A percentile compares a stretch with the other conserved stretches of the same genome.
Evolutionary conservation across 2,888 invertebrate genomes (phyloP).

Genomic region (Lasius platythorax): DNA sequence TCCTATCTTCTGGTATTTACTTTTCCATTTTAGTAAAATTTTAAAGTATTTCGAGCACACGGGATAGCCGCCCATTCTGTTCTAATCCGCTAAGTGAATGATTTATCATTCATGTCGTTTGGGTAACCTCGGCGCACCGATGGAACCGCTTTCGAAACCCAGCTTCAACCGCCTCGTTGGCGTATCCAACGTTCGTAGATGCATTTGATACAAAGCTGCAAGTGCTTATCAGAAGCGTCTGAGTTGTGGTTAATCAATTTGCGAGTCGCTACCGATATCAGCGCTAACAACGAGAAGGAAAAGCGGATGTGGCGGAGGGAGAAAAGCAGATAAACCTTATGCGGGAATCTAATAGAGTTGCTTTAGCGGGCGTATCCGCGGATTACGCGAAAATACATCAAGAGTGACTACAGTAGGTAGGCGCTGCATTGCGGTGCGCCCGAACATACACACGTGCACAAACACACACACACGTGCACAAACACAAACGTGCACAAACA

Average conservation of each 20-base stretch:
- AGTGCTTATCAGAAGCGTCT: constrained; percentile 50
- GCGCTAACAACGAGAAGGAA: constrained; percentile 53
- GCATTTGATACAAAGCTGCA: constrained; percentile 44
- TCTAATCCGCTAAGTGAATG: constrained; percentile 50
- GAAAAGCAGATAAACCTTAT: constrained; percentile 65
- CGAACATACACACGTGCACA: constrained; percentile 33
- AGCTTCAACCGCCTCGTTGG: constrained; percentile 12
- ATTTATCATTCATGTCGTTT: constrained; percentile 50
- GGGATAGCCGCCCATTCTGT: constrained; percentile 14
- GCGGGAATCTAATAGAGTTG: constrained; percentile 80
- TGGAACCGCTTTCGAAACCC: constrained; percentile 48
- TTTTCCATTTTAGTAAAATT: background rate
- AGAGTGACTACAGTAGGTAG: constrained; percentile 62
- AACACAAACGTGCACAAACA: constrained; percentile 3
- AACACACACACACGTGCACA: constrained; percentile 17
- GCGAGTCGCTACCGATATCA: constrained; percentile 60
- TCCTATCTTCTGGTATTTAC: constrained; percentile 5
- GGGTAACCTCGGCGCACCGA: constrained; percentile 43
- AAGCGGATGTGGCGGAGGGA: constrained; percentile 5
- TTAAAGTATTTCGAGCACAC: background rate
- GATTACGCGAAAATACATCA: constrained; percentile 82
- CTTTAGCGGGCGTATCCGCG: constrained; percentile 68
- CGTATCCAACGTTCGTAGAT: constrained; percentile 19
- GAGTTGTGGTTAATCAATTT: constrained; percentile 60
- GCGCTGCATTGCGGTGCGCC: constrained; percentile 77